Conservation (phyloP, 2,888 invertebrate species). For the Agrochola lota region DNA sequence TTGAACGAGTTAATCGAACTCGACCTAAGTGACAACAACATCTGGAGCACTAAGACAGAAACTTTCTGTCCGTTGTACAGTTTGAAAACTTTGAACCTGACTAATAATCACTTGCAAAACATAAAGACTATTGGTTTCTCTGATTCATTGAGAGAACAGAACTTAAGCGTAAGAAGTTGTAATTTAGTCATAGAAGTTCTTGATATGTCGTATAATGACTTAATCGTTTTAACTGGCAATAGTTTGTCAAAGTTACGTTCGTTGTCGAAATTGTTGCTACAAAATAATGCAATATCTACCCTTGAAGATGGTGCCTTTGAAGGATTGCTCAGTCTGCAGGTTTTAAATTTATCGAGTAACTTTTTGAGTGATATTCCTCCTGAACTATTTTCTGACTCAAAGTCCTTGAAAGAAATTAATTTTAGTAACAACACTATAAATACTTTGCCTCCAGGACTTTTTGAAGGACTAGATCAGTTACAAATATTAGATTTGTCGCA, state of each 20-base stretch:
- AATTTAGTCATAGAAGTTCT: conserved; percentile 92
- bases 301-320: conserved; percentile 93
- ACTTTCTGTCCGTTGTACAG: conserved; percentile 93
- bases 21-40: conserved; percentile 94
- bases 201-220: conserved; percentile 94
- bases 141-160: conserved; percentile 91
- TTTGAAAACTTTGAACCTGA: conserved; percentile 93
- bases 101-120: conserved; percentile 95
- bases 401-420: conserved; percentile 92
- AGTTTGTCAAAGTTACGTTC: conserved; percentile 93
- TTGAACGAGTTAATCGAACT: conserved; percentile 92
- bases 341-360: conserved; percentile 95
- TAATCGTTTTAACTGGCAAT: conserved; percentile 92
- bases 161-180: conserved; percentile 92
- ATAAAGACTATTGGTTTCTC: conserved; percentile 93
- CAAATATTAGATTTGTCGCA: conserved; percentile 93
- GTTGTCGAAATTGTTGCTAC: conserved; percentile 92
- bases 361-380: conserved; percentile 93
- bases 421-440: conserved; percentile 94
- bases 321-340: conserved; percentile 92
- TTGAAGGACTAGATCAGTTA: conserved; percentile 93
- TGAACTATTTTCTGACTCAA: conserved; percentile 93
- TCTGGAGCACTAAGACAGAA: conserved; percentile 93
- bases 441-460: conserved; percentile 93
- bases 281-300: conserved; percentile 94